Conservation (phyloP, 2,113 vertebrate genomes). For the Peucedramus taeniatus region DNA sequence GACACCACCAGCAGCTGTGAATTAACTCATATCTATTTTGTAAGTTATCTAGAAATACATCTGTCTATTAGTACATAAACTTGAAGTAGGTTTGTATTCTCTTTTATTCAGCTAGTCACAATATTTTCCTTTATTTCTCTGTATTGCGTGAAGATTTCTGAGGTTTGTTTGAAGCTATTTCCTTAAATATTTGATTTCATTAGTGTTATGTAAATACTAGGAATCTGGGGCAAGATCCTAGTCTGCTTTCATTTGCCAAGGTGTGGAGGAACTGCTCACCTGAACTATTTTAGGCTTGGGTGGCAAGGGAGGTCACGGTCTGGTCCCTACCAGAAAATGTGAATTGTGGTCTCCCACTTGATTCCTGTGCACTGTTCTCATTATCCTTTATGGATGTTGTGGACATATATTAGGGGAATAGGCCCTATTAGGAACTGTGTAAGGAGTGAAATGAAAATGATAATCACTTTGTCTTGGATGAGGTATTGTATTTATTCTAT, state of each 20-base stretch:
- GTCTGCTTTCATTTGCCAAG: background rate
- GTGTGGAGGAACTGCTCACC: background rate
- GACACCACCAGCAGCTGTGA: background rate
- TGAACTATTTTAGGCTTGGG: background rate
- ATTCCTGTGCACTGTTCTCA: background rate
- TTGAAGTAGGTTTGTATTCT: background rate
- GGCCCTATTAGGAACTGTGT: background rate
- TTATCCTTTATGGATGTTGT: background rate
- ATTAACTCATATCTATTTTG: background rate
- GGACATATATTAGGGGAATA: background rate
- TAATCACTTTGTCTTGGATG: constrained; percentile 31
- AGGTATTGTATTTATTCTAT: constrained; percentile 35
- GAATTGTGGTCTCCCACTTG: background rate
- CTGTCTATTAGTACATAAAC: background rate
- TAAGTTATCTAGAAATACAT: background rate
- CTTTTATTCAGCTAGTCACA: background rate
- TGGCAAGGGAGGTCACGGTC: background rate
- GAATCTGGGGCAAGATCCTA: background rate
- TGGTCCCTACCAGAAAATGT: background rate
- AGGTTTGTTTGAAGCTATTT: background rate
- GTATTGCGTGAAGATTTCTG: background rate
- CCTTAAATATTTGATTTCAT: background rate
- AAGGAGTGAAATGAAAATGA: constrained; percentile 29
- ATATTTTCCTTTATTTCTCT: background rate
- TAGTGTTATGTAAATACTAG: background rate